These are phyloP conservation scores for Gastrophysa polygoni DNA, from an alignment of 2,888 invertebrate genomes.

Conservation along the genomic window DNA sequence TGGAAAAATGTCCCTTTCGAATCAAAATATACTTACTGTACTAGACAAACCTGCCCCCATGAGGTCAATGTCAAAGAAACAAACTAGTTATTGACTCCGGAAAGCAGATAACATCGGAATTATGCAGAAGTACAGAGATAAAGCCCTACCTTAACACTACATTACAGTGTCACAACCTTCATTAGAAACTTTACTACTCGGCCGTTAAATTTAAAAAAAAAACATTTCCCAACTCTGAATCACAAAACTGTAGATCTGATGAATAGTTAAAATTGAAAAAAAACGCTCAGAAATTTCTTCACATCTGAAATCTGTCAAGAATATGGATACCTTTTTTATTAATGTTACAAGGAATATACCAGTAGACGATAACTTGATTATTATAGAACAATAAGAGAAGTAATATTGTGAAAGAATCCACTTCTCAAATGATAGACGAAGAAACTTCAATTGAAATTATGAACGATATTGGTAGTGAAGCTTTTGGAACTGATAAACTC, in stretches of 20 bases:
- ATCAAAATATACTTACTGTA: not conserved
- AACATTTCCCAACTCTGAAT: not conserved
- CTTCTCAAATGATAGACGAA: too few species aligned
- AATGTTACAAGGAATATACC: too few species aligned
- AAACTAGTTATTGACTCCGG: not conserved
- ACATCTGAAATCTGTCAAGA: too few species aligned
- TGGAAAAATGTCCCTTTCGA: not conserved
- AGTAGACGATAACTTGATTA: too few species aligned
- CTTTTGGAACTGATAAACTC: too few species aligned
- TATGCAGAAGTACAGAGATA: slow-evolving; percentile 6
- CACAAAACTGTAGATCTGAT: not conserved
- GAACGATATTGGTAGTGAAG: too few species aligned
- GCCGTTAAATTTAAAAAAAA: slow-evolving; percentile 1
- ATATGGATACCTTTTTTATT: too few species aligned
- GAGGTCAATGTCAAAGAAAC: not conserved
- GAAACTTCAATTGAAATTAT: too few species aligned
- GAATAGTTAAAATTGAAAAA: not conserved
- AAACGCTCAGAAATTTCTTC: too few species aligned
- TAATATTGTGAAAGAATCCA: too few species aligned
- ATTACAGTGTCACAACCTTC: not conserved
- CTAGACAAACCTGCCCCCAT: not conserved
- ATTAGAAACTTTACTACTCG: not conserved
- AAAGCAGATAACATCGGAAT: slow-evolving; percentile 1
- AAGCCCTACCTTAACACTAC: not conserved
- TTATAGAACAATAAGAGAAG: too few species aligned